A percentile compares a stretch with the other conserved stretches of the same genome.
Evolutionary conservation across 2,113 vertebrate genomes (phyloP).

Genomic region (Synchiropus splendidus): DNA sequence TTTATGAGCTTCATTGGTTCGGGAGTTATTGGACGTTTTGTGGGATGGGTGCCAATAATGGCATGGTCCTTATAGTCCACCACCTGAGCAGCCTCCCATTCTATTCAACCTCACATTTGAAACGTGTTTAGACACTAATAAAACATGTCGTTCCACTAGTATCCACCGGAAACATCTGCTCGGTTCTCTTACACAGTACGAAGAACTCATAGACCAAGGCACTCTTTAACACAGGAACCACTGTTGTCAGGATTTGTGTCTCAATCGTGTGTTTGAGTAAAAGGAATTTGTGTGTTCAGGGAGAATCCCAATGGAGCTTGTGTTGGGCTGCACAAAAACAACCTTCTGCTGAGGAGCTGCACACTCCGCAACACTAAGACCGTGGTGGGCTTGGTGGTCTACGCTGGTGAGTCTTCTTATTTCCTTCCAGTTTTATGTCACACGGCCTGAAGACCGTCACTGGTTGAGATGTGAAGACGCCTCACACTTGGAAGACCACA

Average conservation of each 20-base stretch:
- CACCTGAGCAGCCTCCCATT: too few species aligned
- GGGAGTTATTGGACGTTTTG: neutral
- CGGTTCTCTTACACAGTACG: too few species aligned
- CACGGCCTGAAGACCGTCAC: too few species aligned
- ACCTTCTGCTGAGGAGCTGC: constrained; percentile 86
- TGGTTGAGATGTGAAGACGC: neutral
- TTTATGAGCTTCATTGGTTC: neutral
- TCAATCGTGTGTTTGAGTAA: neutral
- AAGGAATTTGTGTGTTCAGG: constrained; percentile 52
- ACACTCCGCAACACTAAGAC: constrained; percentile 85
- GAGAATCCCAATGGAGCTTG: constrained; percentile 73
- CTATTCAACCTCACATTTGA: too few species aligned
- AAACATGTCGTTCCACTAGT: too few species aligned
- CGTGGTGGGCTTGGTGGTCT: constrained; percentile 88
- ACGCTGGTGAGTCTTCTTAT: constrained; percentile 76
- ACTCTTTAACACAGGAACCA: too few species aligned
- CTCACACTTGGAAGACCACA: neutral
- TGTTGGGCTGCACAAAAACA: constrained; percentile 79
- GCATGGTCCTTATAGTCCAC: too few species aligned
- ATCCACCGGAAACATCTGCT: too few species aligned
- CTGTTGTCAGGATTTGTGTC: too few species aligned
- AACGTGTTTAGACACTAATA: too few species aligned
- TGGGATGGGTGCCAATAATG: too few species aligned
- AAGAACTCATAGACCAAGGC: too few species aligned
- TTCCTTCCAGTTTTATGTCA: neutral